Evolutionary conservation across 1,140 invertebrate genomes (phyloP), one percentile per base, ranked within the genome.

Genomic region (Chymomyza costata): DNA sequence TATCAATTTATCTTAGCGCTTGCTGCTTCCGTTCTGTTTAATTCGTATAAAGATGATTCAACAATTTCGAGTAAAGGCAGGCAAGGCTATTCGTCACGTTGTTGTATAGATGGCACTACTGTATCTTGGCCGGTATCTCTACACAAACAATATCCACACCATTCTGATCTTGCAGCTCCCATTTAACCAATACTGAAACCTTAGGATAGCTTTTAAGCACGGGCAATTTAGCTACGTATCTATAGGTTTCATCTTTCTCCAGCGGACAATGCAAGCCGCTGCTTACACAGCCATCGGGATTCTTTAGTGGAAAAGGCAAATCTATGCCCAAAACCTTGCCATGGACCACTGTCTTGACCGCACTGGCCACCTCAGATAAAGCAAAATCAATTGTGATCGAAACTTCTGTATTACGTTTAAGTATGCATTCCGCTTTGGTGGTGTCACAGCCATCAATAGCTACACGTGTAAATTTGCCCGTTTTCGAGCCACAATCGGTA

Each of bases 241-340:
- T 87, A 43, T 90, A 90, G 3, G 83, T 76, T 50, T 86, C 73
- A 1, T 87, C 89, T 31, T 87, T 85, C 45, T 87, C 86, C 2
- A 94, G 49, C 0, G 93, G 93, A 67, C 93, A 95, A 3, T 76
- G 81, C 1, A 94, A 65, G 0, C 91, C 91, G 28, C 88, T 89
- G 51, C 89, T 87, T 18, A 86, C 70, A 74, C 93, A 94, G 3
- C 89, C 92, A 76, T 94, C 86, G 0, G 89, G 86, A 68, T 94
- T 89, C 5, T 89, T 83, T 50, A 94, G 66, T 7, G 89, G 88
- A 74, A 94, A 94, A 16, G 92, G 92, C 50, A 93, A 86, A 1
- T 91, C 89, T 8, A 93, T 73, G 37, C 89, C 90, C 76, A 89
- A 86, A 13, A 94, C 87, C 21, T 93, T 86, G 2, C 93, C 93